A percentile compares a stretch with the other conserved stretches of the same genome.
phyloP scores from a whole-genome alignment of 2,797 vertebrate genomes.

The Enteromius trimaculatus region DNA sequence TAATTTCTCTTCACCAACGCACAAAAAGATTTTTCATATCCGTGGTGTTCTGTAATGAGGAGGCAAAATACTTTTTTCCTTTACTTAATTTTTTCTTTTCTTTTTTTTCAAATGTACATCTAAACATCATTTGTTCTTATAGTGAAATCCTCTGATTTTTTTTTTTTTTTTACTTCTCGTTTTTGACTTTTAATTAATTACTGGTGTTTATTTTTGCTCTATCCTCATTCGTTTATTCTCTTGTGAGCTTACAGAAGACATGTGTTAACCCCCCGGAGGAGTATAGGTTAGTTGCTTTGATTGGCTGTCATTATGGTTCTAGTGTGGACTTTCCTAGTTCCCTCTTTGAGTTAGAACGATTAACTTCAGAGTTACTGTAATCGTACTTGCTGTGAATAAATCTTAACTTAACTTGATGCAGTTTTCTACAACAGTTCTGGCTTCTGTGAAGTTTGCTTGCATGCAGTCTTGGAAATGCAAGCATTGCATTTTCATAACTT shows the following conservation, averaged over 20 bases:
- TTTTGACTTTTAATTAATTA: too few species aligned
- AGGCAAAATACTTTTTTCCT: too few species aligned
- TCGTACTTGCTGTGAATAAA: not conserved
- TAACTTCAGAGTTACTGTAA: not conserved
- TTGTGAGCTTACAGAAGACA: too few species aligned
- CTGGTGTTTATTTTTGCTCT: too few species aligned
- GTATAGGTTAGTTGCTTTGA: not conserved
- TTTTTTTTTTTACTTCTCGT: too few species aligned
- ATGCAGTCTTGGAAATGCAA: not conserved
- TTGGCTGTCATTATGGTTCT: not conserved
- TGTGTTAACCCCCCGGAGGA: too few species aligned
- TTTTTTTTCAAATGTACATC: too few species aligned
- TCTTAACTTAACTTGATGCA: not conserved
- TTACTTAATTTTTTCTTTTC: too few species aligned
- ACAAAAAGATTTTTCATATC: not conserved
- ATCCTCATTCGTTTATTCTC: too few species aligned
- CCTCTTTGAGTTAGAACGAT: not conserved
- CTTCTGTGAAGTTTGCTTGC: not conserved
- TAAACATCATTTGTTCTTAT: too few species aligned
- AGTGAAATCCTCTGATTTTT: too few species aligned
- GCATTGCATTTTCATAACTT: not conserved
- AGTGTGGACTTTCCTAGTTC: not conserved
- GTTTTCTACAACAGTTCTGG: not conserved
- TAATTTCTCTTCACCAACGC: not conserved
- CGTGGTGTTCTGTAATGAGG: not conserved